Evolutionary conservation across 2,113 vertebrate genomes (phyloP), one percentile per base, ranked within the genome.

Genomic region (Sciurus niger): DNA sequence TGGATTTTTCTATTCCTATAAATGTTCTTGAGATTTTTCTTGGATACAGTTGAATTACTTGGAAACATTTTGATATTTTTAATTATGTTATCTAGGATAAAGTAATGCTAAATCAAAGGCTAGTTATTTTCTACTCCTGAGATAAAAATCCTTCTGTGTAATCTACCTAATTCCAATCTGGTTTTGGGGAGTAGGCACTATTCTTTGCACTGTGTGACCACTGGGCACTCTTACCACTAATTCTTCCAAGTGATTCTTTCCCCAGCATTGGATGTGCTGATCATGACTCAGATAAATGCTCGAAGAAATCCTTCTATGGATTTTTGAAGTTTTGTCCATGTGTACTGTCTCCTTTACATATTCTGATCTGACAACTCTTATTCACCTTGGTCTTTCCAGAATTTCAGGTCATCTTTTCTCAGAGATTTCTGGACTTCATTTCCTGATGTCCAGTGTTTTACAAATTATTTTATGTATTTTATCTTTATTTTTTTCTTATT

Each of bases 1-100:
- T 89, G 4, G 14, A 22, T 73, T 89, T 95, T 77, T 89, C 34
- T 82, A 18, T 93, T 51, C n/a, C 40, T 85, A 20, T 68, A 90
- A 84, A 51, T 76, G 77, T 51, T 78, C 70, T 84, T 84, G 11
- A 86, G 28, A 22, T 77, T 46, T 32, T 83, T 67, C 63, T 78
- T 51, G 11, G 37, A 53, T 43, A 11, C 5, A 67, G 13, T 86
- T 85, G 76, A 74, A 73, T 76, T 70, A 55, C 14, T 68, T 93
- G 48, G 34, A 78, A 87, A 74, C 40, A 74, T 4, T 68, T 58
- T 79, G 10, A 30, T 77, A 34, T 34, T 67, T 78, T 68, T 40
- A 48, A 63, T 55, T 53, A 5, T 92, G 24, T 67, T 51, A 90
- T 24, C 22, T 18, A 68, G 68, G 68, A 60, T n/a, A 94, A 1